These are phyloP conservation scores for Percina caprodes DNA, from an alignment of 2,113 vertebrate species.

Conservation along the genomic window DNA sequence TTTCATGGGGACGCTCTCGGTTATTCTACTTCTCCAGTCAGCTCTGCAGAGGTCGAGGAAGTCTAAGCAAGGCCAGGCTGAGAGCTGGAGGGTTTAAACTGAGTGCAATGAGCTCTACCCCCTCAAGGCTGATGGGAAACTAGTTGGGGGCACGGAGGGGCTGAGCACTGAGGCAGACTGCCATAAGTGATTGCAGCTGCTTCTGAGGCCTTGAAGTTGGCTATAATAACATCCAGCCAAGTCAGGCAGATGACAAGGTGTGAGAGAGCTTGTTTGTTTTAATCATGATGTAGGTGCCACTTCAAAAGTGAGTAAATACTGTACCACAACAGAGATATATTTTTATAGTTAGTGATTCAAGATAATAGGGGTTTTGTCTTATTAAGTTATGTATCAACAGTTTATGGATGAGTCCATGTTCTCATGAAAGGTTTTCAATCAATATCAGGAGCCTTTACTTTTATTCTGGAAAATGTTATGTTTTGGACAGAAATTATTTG, in stretches of 20 bases:
- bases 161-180: slow-evolving; percentile 74
- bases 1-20: slow-evolving; percentile 41
- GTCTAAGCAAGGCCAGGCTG: slow-evolving; percentile 64
- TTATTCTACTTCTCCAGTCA: slow-evolving; percentile 63
- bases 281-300: slow-evolving; percentile 67
- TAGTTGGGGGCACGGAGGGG: slow-evolving; percentile 74
- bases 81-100: slow-evolving; percentile 74
- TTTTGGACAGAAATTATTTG: neutral
- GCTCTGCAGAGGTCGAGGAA: slow-evolving; percentile 73
- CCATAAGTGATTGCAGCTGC: slow-evolving; percentile 85
- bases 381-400: neutral
- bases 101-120: slow-evolving; percentile 75
- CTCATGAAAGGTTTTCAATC: neutral
- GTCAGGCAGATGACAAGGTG: slow-evolving; percentile 83
- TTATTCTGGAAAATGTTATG: neutral
- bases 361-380: neutral
- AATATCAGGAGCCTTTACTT: neutral
- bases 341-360: neutral
- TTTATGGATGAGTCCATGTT: neutral
- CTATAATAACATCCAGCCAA: slow-evolving; percentile 84
- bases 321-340: slow-evolving; percentile 9
- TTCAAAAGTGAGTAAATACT: slow-evolving; percentile 57
- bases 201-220: slow-evolving; percentile 84
- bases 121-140: slow-evolving; percentile 80
- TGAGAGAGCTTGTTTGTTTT: slow-evolving; percentile 75